phyloP scores from a whole-genome alignment of 2,888 invertebrate species.

The Platycnemis pennipes region DNA sequence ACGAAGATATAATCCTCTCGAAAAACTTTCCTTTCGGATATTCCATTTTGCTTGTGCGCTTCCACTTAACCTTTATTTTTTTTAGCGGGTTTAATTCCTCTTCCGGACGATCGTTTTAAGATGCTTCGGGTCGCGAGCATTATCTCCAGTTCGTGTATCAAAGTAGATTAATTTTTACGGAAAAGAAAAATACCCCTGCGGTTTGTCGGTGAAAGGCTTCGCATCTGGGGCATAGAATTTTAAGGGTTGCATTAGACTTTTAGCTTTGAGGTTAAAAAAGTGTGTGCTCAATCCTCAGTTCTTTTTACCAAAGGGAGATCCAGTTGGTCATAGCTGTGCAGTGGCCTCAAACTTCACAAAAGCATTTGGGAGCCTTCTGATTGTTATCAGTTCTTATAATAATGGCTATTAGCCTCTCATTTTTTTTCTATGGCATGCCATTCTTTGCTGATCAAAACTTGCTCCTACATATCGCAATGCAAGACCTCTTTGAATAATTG shows the following conservation, averaged over 20 bases:
- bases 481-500: too few relatives aligned
- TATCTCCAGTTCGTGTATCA: not conserved
- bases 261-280: not conserved
- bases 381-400: not conserved
- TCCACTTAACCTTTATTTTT: not conserved
- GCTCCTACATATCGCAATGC: not conserved
- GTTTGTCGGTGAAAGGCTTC: not conserved
- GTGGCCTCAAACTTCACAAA: too few relatives aligned
- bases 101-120: not conserved
- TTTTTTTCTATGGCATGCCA: not conserved
- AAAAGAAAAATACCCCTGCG: not conserved
- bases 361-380: too few relatives aligned
- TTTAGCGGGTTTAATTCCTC: not conserved
- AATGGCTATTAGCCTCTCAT: not conserved
- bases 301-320: not conserved
- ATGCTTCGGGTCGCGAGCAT: not conserved
- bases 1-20: not conserved
- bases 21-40: not conserved
- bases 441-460: not conserved
- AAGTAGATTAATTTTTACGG: not conserved
- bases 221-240: not conserved
- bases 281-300: not conserved
- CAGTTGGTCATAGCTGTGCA: not conserved
- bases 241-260: not conserved
- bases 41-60: not conserved